Evolutionary conservation across 2,797 vertebrate genomes (phyloP).

Genomic region (Sebastes matsubarae): DNA sequence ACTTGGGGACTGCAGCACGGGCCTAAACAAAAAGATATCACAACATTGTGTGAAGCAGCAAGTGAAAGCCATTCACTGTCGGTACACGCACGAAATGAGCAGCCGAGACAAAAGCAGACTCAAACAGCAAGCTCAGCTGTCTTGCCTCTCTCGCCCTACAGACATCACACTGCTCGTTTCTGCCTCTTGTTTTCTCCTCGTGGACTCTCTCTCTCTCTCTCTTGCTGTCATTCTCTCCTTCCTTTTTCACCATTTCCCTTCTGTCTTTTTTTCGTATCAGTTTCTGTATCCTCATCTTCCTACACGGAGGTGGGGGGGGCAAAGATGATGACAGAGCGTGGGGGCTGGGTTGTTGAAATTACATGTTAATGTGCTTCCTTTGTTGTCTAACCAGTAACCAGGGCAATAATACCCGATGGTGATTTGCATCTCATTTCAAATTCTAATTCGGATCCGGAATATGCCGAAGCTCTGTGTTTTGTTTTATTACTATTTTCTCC

Average conservation of each 20-base stretch:
- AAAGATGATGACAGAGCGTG: constrained; percentile 38
- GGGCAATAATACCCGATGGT: constrained; percentile 82
- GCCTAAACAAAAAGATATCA: constrained; percentile 50
- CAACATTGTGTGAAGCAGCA: constrained; percentile 46
- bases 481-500: constrained; percentile 62
- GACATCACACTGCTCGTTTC: constrained; percentile 41
- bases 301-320: constrained; percentile 10
- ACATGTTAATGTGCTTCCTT: constrained; percentile 85
- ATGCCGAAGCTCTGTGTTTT: constrained; percentile 71
- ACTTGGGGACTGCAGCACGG: constrained; percentile 31
- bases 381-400: constrained; percentile 86
- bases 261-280: constrained; percentile 13
- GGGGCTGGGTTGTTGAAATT: constrained; percentile 76
- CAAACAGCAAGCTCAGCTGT: constrained; percentile 58
- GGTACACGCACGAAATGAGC: constrained; percentile 19
- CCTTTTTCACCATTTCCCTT: constrained; percentile 1
- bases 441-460: constrained; percentile 80
- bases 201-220: background rate
- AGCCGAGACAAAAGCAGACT: constrained; percentile 50
- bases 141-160: constrained; percentile 25
- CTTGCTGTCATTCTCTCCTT: constrained; percentile 8
- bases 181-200: constrained; percentile 13
- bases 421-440: constrained; percentile 87
- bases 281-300: constrained; percentile 32
- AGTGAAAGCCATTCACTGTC: constrained; percentile 39